Conservation (phyloP, 2,888 invertebrate species). For the Marronus borbonicus region DNA sequence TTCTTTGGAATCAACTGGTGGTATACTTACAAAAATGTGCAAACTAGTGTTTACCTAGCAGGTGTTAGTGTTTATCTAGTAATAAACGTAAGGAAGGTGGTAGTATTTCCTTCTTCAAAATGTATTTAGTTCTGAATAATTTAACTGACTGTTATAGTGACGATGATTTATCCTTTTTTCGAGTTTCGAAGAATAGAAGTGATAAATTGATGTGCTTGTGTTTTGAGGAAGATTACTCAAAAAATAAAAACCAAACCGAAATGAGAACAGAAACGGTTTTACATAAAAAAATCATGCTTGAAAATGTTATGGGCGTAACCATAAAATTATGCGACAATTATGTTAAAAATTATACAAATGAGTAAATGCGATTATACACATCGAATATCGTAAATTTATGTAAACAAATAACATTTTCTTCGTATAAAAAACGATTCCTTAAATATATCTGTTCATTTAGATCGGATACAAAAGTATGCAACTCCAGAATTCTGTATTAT, state of each 20-base stretch:
- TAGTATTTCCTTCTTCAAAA: too few species aligned
- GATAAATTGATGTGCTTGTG: slow-evolving; percentile 22
- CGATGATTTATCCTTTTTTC: too few species aligned
- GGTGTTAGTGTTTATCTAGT: too few species aligned
- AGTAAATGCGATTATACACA: slow-evolving; percentile 1
- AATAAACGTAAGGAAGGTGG: too few species aligned
- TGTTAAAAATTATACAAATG: background rate
- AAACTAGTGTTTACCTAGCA: too few species aligned
- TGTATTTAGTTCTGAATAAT: too few species aligned
- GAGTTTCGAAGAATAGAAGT: background rate
- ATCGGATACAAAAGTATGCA: background rate
- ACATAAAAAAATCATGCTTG: slow-evolving; percentile 14
- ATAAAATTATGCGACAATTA: background rate
- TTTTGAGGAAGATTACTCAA: background rate
- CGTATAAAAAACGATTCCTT: background rate
- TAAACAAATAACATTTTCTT: background rate
- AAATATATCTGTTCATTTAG: slow-evolving; percentile 14
- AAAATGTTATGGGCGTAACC: slow-evolving; percentile 19
- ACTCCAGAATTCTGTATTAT: slow-evolving; percentile 16
- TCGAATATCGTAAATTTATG: background rate
- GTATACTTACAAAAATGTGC: too few species aligned
- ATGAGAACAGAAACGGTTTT: background rate
- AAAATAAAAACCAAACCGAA: background rate
- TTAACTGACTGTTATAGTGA: too few species aligned
- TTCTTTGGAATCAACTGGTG: too few species aligned